Percentiles rank a stretch among this genome's conserved stretches.
Conservation (phyloP, 1,140 invertebrate species). For the Drosophila nebulosa region DNA sequence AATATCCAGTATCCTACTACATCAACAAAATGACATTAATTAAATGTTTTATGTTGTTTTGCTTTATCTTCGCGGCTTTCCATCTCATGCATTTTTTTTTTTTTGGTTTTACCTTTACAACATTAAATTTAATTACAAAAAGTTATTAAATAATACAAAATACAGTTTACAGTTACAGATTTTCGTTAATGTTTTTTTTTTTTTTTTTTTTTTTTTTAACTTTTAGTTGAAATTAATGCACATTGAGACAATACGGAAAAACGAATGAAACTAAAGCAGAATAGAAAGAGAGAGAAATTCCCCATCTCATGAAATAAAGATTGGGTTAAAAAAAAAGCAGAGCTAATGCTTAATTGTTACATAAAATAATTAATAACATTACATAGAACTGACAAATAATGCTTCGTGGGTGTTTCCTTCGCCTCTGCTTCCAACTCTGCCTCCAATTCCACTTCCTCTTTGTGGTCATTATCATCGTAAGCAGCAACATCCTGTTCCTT, state of each 20-base stretch:
- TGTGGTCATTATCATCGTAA: not conserved
- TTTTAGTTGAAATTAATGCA: conserved; percentile 80
- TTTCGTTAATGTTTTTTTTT: conserved; percentile 24
- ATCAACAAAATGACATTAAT: conserved; percentile 9
- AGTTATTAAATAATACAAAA: conserved; percentile 60
- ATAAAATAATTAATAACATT: conserved; percentile 77
- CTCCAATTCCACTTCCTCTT: not conserved
- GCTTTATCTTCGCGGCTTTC: conserved; percentile 49
- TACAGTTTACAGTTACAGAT: conserved; percentile 49
- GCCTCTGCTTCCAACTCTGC: not conserved
- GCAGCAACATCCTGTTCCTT: not conserved
- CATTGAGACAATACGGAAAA: conserved; percentile 49
- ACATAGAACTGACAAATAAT: conserved; percentile 62
- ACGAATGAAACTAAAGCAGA: conserved; percentile 5
- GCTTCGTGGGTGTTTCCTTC: conserved; percentile 41
- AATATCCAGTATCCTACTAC: conserved; percentile 18
- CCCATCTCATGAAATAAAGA: not conserved
- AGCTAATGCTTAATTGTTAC: conserved; percentile 60
- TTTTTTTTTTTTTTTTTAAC: conserved; percentile 57
- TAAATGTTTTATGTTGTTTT: conserved; percentile 25
- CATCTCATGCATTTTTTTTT: conserved; percentile 11
- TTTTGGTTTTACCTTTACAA: conserved; percentile 71
- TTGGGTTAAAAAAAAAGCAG: conserved; percentile 46
- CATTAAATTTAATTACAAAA: conserved; percentile 72
- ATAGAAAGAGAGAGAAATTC: not conserved